Conservation (phyloP, 2,888 invertebrate species). For the Ormia ochracea region DNA sequence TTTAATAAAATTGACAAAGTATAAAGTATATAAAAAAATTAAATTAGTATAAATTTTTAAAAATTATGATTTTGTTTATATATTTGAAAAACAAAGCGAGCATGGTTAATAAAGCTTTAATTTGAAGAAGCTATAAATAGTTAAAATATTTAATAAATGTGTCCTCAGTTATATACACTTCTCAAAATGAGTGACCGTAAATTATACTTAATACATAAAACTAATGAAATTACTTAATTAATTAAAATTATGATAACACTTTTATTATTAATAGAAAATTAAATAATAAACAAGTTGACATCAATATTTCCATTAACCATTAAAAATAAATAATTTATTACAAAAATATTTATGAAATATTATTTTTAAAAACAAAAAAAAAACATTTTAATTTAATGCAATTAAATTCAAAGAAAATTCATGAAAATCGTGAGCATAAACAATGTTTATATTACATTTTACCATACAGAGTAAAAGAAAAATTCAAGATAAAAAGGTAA, state of each 20-base stretch:
- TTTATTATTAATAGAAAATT: conserved; percentile 52
- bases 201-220: conserved; percentile 44
- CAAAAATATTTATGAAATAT: conserved; percentile 47
- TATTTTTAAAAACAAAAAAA: conserved; percentile 55
- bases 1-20: conserved; percentile 22
- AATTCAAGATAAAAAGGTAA: neutral
- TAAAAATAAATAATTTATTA: conserved; percentile 20
- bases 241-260: conserved; percentile 50
- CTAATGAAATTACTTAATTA: conserved; percentile 33
- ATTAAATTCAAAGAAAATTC: conserved; percentile 56
- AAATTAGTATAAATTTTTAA: conserved; percentile 62
- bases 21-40: conserved; percentile 10
- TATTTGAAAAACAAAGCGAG: conserved; percentile 73
- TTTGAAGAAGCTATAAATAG: conserved; percentile 73
- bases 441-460: conserved; percentile 61
- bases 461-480: conserved; percentile 35
- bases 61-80: conserved; percentile 73
- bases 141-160: conserved; percentile 63
- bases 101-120: conserved; percentile 76
- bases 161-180: conserved; percentile 75
- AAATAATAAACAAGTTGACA: conserved; percentile 63
- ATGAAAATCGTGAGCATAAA: conserved; percentile 61
- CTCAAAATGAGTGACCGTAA: conserved; percentile 70
- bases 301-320: conserved; percentile 69
- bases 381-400: conserved; percentile 34